Base-by-base conservation (phyloP, 2,888 invertebrate species). In the Chaetogeoica ovagalla region DNA sequence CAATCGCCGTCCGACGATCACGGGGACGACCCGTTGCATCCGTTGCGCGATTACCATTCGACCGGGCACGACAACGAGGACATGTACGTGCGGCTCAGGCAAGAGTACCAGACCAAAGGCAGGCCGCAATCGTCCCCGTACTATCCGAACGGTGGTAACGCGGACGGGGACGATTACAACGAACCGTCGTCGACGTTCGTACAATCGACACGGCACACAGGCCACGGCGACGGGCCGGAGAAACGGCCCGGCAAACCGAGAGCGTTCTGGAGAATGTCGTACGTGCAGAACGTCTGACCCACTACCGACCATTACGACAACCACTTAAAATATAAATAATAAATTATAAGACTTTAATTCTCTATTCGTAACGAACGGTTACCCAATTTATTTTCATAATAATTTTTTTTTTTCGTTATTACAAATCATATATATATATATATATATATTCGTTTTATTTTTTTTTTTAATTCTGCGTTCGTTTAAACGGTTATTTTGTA, bases 241-340 rank as follows among this genome's bases (percentile, higher is more conserved):
- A 55, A 30, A 13, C 19, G 6, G 1, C 55, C n/a, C 59, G 19
- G 0, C 23, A 39, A 13, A 23, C 30, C 57, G 21, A 77, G 71
- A n/a, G 79, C 79, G 15, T 71, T 65, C 17, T 79, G 79, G 79
- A 71, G 70, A 1, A 79, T 79, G 79, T 79, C 79, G 70, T 79
- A 62, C 57, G n/a, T 43, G 43, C 79, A 71, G 39, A n/a, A 62
- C 21, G 0, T 37, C 23, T 68, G 23, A n/a, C 13, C 23, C 9
- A 39, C 59, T 5, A 39, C 21, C 17, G 39, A 57, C 6, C 4
- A 57, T 39, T 39, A 43, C 11, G 13, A 19, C 23, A 2, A 30
- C 11, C 5, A 23, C 4, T 15, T 52, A 9, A 19, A n/a, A n/a
- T n/a, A n/a, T n/a, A n/a, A n/a, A n/a, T n/a, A n/a, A 52, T 55